Conservation (phyloP, 2,797 vertebrate species). For the Gambelia wislizenii region DNA sequence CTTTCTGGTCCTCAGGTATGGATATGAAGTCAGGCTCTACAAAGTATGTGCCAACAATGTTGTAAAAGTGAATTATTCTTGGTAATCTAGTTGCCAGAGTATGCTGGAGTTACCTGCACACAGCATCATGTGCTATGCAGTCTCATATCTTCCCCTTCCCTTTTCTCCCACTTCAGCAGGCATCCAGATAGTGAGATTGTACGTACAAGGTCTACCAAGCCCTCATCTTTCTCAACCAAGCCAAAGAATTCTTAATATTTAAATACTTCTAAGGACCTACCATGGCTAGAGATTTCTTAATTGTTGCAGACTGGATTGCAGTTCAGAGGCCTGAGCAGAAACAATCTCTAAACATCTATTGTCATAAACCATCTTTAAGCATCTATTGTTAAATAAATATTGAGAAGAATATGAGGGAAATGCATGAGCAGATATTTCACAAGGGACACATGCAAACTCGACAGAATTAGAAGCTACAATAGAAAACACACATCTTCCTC, state of each 20-base stretch:
- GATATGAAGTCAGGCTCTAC: too few relatives aligned
- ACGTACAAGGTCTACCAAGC: neutral
- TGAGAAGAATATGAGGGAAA: neutral
- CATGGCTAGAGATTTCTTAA: neutral
- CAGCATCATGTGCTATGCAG: too few relatives aligned
- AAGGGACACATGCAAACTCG: neutral
- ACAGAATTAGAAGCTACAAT: neutral
- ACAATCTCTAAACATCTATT: neutral
- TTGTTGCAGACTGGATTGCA: neutral
- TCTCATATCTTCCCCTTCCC: neutral
- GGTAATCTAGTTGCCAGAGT: too few relatives aligned
- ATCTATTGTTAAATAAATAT: neutral
- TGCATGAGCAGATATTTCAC: neutral
- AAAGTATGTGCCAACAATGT: too few relatives aligned
- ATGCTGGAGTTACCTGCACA: too few relatives aligned
- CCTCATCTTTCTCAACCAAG: neutral
- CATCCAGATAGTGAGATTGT: neutral
- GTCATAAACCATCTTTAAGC: neutral
- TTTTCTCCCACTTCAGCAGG: neutral
- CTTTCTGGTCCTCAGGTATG: too few relatives aligned
- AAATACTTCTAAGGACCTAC: neutral
- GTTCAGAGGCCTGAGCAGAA: neutral
- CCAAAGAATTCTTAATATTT: too few relatives aligned
- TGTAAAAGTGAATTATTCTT: too few relatives aligned
- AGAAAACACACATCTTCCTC: neutral